Percentiles rank a stretch among this genome's conserved stretches.
Conservation (phyloP, 2,888 invertebrate genomes). For the Melolontha melolontha region DNA sequence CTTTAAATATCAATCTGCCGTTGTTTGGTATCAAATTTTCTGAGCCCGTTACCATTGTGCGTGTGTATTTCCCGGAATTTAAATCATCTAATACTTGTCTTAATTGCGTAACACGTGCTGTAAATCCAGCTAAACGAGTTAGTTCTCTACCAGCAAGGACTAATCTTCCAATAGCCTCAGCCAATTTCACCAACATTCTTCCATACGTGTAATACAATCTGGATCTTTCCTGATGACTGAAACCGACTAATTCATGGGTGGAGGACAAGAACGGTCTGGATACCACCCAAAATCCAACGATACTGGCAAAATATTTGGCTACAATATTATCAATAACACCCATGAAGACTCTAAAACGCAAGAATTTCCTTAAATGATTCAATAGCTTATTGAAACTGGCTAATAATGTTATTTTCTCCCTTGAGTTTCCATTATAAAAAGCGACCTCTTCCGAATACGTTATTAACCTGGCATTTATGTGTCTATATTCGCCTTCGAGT, state of each 20-base stretch:
- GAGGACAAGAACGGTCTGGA: constrained; percentile 91
- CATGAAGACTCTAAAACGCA: constrained; percentile 91
- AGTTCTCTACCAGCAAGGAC: constrained; percentile 96
- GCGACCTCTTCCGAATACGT: constrained; percentile 97
- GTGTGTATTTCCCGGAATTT: constrained; percentile 78
- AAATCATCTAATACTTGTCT: constrained; percentile 86
- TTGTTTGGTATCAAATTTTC: constrained; percentile 73
- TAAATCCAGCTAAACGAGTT: constrained; percentile 94
- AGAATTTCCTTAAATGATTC: constrained; percentile 85
- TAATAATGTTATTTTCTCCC: constrained; percentile 89
- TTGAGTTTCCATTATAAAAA: constrained; percentile 83
- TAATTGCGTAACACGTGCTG: constrained; percentile 91
- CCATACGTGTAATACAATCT: constrained; percentile 95
- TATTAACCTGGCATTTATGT: constrained; percentile 94
- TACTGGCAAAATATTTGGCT: constrained; percentile 96
- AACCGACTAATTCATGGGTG: constrained; percentile 75
- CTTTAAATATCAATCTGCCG: constrained; percentile 84
- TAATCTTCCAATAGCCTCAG: constrained; percentile 95
- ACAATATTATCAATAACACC: constrained; percentile 96
- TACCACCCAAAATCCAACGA: constrained; percentile 95
- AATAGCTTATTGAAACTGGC: constrained; percentile 92
- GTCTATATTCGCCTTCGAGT: constrained; percentile 98
- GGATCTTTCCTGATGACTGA: constrained; percentile 82
- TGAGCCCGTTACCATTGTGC: constrained; percentile 74
- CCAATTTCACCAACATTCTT: constrained; percentile 94